phyloP scores from a whole-genome alignment of 2,797 vertebrate genomes.

The Rhinichthys osculus region DNA sequence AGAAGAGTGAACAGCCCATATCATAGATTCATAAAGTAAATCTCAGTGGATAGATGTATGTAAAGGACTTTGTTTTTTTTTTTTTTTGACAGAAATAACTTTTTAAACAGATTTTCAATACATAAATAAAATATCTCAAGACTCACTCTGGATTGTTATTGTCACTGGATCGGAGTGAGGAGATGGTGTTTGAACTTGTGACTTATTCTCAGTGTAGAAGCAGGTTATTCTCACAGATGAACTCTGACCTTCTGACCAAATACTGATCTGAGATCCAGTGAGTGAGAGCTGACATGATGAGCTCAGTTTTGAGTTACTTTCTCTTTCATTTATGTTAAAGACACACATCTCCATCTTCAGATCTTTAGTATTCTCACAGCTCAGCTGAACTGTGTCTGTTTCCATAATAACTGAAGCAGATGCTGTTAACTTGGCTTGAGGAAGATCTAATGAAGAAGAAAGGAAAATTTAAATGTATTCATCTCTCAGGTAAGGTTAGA shows the following conservation, averaged over 20 bases:
- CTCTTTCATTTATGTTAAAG: background rate
- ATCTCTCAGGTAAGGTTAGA: background rate
- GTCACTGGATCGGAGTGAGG: background rate
- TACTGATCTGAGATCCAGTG: slow-evolving; percentile 3
- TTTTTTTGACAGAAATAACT: background rate
- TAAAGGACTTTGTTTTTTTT: background rate
- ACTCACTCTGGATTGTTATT: background rate
- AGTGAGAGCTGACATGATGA: background rate
- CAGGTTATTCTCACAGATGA: slow-evolving; percentile 10
- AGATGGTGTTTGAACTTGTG: background rate
- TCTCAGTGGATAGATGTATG: background rate
- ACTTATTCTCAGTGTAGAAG: background rate
- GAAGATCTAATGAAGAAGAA: background rate
- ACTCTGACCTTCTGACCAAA: slow-evolving; percentile 13
- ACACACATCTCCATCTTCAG: background rate
- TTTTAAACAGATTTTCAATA: too few relatives aligned
- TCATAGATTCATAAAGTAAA: background rate
- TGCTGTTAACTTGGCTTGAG: background rate
- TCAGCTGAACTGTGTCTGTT: background rate
- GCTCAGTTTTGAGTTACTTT: background rate
- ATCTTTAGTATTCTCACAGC: background rate
- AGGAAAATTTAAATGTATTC: fast-evolving
- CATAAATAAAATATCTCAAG: background rate
- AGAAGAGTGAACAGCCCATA: background rate
- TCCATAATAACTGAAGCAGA: background rate